phyloP scores from a whole-genome alignment of 2,888 invertebrate species.

The Erannis defoliaria region DNA sequence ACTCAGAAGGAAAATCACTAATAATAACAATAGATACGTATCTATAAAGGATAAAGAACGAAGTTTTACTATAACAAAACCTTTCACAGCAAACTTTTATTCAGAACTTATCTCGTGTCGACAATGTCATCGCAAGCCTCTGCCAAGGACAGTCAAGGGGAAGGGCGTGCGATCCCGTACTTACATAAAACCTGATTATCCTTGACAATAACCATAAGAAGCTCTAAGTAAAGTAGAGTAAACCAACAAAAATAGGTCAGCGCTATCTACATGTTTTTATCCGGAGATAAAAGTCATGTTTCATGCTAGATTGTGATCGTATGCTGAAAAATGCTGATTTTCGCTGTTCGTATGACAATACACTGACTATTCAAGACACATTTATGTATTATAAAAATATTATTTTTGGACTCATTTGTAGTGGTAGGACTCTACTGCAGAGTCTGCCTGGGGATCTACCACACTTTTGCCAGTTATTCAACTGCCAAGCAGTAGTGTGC shows the following conservation, averaged over 20 bases:
- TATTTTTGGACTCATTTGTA: too few relatives aligned
- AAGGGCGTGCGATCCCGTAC: constrained; percentile 47
- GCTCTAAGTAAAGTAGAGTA: constrained; percentile 27
- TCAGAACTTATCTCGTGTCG: constrained; percentile 23
- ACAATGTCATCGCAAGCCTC: constrained; percentile 30
- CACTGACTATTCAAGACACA: not conserved
- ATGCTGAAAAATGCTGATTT: not conserved
- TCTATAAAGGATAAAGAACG: not conserved
- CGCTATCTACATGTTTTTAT: constrained; percentile 29
- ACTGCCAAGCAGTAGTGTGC: too few relatives aligned
- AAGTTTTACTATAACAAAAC: constrained; percentile 15
- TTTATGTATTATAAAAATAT: not conserved
- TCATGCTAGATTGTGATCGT: constrained; percentile 16
- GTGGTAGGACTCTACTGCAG: too few relatives aligned
- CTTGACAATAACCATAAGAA: constrained; percentile 40
- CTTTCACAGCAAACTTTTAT: constrained; percentile 8
- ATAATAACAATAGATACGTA: not conserved
- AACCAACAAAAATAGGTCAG: constrained; percentile 31
- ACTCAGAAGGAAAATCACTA: too few relatives aligned
- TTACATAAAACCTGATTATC: constrained; percentile 56
- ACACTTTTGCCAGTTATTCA: too few relatives aligned
- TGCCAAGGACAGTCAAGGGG: constrained; percentile 54
- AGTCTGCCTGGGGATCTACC: too few relatives aligned
- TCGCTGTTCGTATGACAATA: not conserved
- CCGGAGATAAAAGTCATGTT: constrained; percentile 25